Percentiles rank a stretch among this genome's conserved stretches.
These are phyloP conservation scores for Torymus aiolomorphi DNA, from an alignment of 2,888 invertebrate genomes.

Conservation along the genomic window DNA sequence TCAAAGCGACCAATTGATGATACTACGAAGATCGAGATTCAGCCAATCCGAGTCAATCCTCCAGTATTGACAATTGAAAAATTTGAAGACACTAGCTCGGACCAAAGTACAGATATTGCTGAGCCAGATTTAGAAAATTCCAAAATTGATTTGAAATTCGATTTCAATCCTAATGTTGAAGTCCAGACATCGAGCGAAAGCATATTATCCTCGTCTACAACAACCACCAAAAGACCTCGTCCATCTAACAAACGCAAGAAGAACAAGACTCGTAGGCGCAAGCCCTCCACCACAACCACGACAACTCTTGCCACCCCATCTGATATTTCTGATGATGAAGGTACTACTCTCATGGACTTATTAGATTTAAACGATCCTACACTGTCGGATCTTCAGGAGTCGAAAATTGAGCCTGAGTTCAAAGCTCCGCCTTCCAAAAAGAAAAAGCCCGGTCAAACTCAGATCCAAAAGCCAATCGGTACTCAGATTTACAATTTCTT, in stretches of 20 bases:
- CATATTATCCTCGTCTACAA: conserved; percentile 70
- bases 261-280: conserved; percentile 79
- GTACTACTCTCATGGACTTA: conserved; percentile 7
- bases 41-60: conserved; percentile 67
- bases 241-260: conserved; percentile 77
- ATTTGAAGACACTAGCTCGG: conserved; percentile 61
- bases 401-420: conserved; percentile 73
- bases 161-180: conserved; percentile 73
- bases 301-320: conserved; percentile 55
- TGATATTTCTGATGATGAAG: conserved; percentile 50
- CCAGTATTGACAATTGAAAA: conserved; percentile 68
- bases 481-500: conserved; percentile 87
- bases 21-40: conserved; percentile 66
- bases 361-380: background rate
- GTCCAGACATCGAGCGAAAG: conserved; percentile 71
- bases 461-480: conserved; percentile 79
- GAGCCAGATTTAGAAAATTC: conserved; percentile 77
- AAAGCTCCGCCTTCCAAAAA: conserved; percentile 74
- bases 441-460: conserved; percentile 73
- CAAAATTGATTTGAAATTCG: conserved; percentile 67
- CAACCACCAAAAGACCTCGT: conserved; percentile 76
- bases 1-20: conserved; percentile 67
- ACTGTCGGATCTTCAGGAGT: conserved; percentile 68
- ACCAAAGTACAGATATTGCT: conserved; percentile 69
- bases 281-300: conserved; percentile 75